Base-by-base conservation (phyloP, 1,140 invertebrate genomes). In the Leptinotarsa defecta region DNA sequence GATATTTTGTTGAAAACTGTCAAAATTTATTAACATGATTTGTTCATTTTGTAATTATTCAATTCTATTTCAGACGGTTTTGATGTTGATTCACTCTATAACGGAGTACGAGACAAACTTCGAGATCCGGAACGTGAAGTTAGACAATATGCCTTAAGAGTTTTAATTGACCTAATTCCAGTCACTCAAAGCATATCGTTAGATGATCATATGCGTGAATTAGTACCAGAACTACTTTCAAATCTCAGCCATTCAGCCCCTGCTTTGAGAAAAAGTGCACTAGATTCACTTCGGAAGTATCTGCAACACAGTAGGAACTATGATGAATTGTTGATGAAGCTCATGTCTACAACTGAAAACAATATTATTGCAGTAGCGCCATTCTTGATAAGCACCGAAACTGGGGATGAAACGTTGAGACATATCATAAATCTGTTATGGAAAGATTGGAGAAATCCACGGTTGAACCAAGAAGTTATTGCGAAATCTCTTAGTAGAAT, bases 121-220 rank as follows among this genome's bases (percentile, higher is more conserved):
- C 88, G 89, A 52, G 91, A 94, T 85, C 92, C 92, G 0, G 93
- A 94, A 85, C 93, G 92, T 91, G 92, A 94, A 84, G 93, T 94
- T 19, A 88, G 94, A 3, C 91, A 94, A 64, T 93, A 95, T 82
- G 93, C 93, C 20, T 84, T 94, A 1, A 85, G 93, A 70, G 93
- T 94, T 6, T 87, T 94, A 3, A 89, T 90, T 13, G 93, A 94
- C 84, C 86, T 94, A 22, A 85, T 94, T 8, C 92, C 93, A 1
- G 90, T 92, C 19, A 87, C 93, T 72, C 88, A 88, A 15, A 74
- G 73, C 27, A 87, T 90, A 64, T 86, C 88, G 43, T 87, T 94
- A 6, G 91, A 93, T 71, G 87, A 88, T 71, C 84, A 89, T 57
- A 88, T 91, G 84, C 84, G 86, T 72, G 84, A 86, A 19, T 87